Evolutionary conservation across 1,140 invertebrate species (phyloP).

Genomic region (Lordiphosa collinella): DNA sequence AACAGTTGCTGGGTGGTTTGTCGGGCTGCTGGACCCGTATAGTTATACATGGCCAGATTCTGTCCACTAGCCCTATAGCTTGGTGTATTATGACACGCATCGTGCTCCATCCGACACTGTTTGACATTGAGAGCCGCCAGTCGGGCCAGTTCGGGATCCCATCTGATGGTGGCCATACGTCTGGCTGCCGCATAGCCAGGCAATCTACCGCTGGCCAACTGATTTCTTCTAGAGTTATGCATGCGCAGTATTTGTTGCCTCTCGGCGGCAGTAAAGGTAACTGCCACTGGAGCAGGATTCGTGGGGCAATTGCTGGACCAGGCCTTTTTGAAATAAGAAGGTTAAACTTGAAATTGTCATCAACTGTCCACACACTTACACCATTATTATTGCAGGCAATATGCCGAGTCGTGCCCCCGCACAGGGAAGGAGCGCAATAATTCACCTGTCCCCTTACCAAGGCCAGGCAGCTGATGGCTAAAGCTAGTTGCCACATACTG

Average conservation of each 20-base stretch:
- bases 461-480: conserved; percentile 7
- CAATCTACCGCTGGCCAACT: conserved; percentile 37
- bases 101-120: conserved; percentile 48
- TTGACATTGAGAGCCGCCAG: conserved; percentile 48
- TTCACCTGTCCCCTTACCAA: conserved; percentile 12
- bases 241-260: background rate
- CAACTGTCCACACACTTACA: conserved; percentile 16
- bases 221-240: conserved; percentile 46
- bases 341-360: background rate
- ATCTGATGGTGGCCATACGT: conserved; percentile 58
- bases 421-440: conserved; percentile 27
- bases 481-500: background rate
- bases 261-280: background rate
- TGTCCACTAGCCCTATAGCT: conserved; percentile 46
- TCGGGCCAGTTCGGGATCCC: conserved; percentile 43
- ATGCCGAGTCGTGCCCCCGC: conserved; percentile 5
- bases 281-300: conserved; percentile 13
- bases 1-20: conserved; percentile 4
- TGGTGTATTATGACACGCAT: conserved; percentile 51
- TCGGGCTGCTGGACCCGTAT: background rate
- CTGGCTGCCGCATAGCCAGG: conserved; percentile 13
- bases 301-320: conserved; percentile 34
- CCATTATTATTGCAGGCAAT: conserved; percentile 51
- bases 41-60: conserved; percentile 44
- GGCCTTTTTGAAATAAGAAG: background rate